These are phyloP conservation scores for Trichacis sp. DNA, from an alignment of 2,888 invertebrate genomes.

Conservation along the genomic window DNA sequence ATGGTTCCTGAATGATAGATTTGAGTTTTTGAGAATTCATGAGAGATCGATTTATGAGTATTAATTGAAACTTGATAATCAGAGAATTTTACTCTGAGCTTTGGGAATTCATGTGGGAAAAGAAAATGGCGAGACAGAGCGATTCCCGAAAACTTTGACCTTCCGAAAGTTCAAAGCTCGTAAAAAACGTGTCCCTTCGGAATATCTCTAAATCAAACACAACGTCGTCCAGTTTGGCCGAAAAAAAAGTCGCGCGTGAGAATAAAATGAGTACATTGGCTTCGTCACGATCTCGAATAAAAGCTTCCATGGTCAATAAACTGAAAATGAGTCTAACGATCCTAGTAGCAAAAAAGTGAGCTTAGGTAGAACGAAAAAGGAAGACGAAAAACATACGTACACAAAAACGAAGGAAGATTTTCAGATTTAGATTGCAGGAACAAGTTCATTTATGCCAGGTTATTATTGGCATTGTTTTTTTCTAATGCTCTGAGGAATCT, in stretches of 20 bases:
- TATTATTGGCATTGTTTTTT: too few relatives aligned
- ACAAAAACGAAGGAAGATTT: too few relatives aligned
- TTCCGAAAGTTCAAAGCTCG: neutral
- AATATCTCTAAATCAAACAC: neutral
- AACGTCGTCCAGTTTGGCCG: neutral
- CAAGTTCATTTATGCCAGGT: too few relatives aligned
- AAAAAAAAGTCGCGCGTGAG: constrained; percentile 14
- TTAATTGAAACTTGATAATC: too few relatives aligned
- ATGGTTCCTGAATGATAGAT: too few relatives aligned
- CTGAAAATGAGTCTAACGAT: constrained; percentile 41
- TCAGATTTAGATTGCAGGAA: too few relatives aligned
- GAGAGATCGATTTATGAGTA: too few relatives aligned
- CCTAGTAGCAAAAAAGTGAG: constrained; percentile 18
- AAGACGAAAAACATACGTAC: constrained; percentile 4
- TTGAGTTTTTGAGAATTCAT: too few relatives aligned
- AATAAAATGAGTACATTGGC: constrained; percentile 12
- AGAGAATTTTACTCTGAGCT: too few relatives aligned
- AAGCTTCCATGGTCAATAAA: constrained; percentile 39
- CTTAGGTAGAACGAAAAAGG: neutral
- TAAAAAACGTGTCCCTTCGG: neutral
- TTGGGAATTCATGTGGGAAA: too few relatives aligned
- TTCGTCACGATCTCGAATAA: constrained; percentile 29
- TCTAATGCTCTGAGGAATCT: too few relatives aligned
- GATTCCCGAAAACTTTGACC: neutral
- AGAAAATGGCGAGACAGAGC: too few relatives aligned